Evolutionary conservation across 2,113 vertebrate species (phyloP).

Genomic region (Pangasianodon gigas): DNA sequence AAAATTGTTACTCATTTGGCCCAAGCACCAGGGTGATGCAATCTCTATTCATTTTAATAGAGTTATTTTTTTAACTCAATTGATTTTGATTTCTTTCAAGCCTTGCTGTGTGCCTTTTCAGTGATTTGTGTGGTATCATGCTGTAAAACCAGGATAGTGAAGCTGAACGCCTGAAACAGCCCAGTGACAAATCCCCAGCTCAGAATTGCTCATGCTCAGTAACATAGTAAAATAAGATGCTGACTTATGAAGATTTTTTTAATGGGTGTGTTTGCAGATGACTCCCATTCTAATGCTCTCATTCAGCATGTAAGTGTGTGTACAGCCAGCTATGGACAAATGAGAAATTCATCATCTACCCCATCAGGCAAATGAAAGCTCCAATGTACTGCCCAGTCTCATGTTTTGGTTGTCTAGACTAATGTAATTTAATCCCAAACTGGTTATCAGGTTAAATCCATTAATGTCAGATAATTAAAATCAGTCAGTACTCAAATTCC

Average conservation of each 20-base stretch:
- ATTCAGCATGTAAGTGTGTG: background rate
- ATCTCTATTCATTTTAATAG: background rate
- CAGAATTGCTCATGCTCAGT: background rate
- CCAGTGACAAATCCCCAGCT: background rate
- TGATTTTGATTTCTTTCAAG: slow-evolving; percentile 13
- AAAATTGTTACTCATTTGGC: background rate
- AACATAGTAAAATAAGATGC: slow-evolving; percentile 2
- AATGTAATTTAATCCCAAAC: background rate
- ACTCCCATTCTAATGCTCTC: background rate
- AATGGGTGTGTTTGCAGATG: background rate
- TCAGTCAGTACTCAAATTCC: background rate
- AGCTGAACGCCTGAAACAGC: background rate
- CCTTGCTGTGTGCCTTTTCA: background rate
- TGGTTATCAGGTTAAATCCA: background rate
- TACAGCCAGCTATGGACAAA: background rate
- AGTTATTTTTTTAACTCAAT: background rate
- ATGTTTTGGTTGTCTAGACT: background rate
- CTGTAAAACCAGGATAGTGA: slow-evolving; percentile 5
- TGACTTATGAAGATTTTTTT: background rate
- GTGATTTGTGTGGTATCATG: slow-evolving; percentile 1
- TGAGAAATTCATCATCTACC: background rate
- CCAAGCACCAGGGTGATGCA: no score
- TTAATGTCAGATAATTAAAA: background rate
- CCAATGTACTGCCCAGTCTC: background rate
- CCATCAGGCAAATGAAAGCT: background rate